Evolutionary conservation across 2,888 invertebrate species (phyloP).

Genomic region (Polyommatus iphigenia): DNA sequence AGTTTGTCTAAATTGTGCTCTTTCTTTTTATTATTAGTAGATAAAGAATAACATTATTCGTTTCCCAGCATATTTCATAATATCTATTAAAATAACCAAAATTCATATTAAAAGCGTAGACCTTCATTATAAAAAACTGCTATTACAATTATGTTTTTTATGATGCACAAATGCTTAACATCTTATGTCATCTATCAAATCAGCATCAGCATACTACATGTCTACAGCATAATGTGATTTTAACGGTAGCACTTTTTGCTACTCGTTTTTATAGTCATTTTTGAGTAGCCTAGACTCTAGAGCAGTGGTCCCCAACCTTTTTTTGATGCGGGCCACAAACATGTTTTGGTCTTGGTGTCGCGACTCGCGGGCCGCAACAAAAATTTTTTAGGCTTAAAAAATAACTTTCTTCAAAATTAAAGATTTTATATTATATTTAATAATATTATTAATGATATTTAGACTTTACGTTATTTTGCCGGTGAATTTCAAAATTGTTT

Average conservation of each 20-base stretch:
- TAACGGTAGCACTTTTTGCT: slow-evolving; percentile 22
- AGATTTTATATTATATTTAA: no score
- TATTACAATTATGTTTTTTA: background rate
- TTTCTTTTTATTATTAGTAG: no score
- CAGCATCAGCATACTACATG: background rate
- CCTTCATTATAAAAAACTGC: background rate
- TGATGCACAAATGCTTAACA: background rate
- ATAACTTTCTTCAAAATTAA: no score
- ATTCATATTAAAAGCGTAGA: background rate
- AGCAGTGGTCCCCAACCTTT: no score
- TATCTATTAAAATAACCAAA: background rate
- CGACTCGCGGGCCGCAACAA: no score
- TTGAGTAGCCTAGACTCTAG: slow-evolving; percentile 18
- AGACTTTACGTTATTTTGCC: no score
- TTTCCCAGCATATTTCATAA: background rate
- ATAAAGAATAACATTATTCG: no score
- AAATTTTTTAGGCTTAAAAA: no score
- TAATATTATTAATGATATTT: no score
- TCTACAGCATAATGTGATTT: slow-evolving; percentile 5
- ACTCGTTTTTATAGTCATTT: background rate
- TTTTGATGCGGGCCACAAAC: no score
- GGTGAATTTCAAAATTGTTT: no score
- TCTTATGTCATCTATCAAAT: background rate
- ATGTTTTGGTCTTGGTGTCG: no score
- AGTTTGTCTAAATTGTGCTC: background rate